Base-by-base conservation (phyloP, 2,113 vertebrate species). In the mouse (Mus musculus) region DNA sequence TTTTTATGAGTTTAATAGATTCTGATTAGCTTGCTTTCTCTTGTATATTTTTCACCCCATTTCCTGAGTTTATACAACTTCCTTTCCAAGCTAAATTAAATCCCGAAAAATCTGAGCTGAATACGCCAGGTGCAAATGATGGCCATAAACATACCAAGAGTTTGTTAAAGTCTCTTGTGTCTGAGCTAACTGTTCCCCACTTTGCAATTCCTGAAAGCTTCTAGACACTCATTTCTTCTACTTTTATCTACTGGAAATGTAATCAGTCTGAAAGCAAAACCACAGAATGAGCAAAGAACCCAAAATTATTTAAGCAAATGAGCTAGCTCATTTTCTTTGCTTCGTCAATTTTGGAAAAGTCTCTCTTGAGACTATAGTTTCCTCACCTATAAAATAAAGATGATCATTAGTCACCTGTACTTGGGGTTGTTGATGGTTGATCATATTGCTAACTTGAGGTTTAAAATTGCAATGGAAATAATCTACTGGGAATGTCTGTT, bases 1-100 rank as follows among this genome's bases (percentile, higher is more conserved):
- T 89, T 52, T 97, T 86, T 80, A 94, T 92, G 94, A 95, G 33
- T 63, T 92, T 92, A 96, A 93, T 90, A 86, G 39, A 14, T 92
- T 93, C 36, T 93, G 67, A 95, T 95, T 92, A 97, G 67, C 69
- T 95, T 61, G 26, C 39, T 89, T 93, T 88, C 30, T 78, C 20
- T 87, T 19, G 12, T 52, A 63, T 39, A 84, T 19, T 85, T 90
- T 90, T 56, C 65, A 77, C 73, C 26, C 33, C 0, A 85, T 81
- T 90, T 92, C 39, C 85, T 81, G 46, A 3, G 36, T 92, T 94
- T 94, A 86, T 91, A 49, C 42, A 93, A 81, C 88, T 86, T 94
- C 63, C 39, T 95, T 94, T 78, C 42, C 54, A 93, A 96, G 54
- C 72, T 92, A 77, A 93, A 93, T 49, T 78, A 86, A 95, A 96